Percentiles rank a stretch among this genome's conserved stretches.
phyloP scores from a whole-genome alignment of 1,140 invertebrate genomes.

The Saxidomus purpurata region DNA sequence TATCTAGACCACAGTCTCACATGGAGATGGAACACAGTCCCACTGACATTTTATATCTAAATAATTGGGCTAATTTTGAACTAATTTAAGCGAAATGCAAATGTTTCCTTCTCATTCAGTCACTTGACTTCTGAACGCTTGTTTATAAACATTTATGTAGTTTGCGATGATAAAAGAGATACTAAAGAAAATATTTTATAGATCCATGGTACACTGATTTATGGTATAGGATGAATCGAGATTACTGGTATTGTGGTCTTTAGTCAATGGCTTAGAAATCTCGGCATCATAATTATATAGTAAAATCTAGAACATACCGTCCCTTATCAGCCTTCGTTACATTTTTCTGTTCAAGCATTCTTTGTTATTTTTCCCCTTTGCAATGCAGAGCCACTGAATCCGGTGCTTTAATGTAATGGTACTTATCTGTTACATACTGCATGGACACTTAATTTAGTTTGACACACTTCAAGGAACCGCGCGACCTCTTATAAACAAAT shows the following conservation, averaged over 20 bases:
- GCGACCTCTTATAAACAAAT: not conserved
- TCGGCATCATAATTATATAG: too few species aligned
- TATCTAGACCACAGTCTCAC: not conserved
- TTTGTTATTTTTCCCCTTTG: too few species aligned
- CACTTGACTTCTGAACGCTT: not conserved
- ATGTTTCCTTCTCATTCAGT: not conserved
- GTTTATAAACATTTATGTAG: slow-evolving; percentile 27
- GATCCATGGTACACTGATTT: not conserved
- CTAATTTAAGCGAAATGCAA: slow-evolving; percentile 41
- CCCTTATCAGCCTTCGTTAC: too few species aligned
- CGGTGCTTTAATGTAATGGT: not conserved
- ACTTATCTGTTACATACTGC: not conserved
- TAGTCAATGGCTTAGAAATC: too few species aligned
- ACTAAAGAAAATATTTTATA: not conserved
- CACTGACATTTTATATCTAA: slow-evolving; percentile 42
- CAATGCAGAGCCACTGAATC: not conserved
- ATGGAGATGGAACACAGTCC: not conserved
- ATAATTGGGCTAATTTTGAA: slow-evolving; percentile 37
- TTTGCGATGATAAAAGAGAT: slow-evolving; percentile 9
- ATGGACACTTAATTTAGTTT: not conserved
- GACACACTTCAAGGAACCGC: not conserved
- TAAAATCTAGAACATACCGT: too few species aligned
- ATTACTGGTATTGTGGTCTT: too few species aligned
- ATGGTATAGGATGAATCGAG: too few species aligned
- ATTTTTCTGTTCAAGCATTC: too few species aligned